Conservation (phyloP, 2,113 vertebrate species). For the Collichthys lucidus region DNA sequence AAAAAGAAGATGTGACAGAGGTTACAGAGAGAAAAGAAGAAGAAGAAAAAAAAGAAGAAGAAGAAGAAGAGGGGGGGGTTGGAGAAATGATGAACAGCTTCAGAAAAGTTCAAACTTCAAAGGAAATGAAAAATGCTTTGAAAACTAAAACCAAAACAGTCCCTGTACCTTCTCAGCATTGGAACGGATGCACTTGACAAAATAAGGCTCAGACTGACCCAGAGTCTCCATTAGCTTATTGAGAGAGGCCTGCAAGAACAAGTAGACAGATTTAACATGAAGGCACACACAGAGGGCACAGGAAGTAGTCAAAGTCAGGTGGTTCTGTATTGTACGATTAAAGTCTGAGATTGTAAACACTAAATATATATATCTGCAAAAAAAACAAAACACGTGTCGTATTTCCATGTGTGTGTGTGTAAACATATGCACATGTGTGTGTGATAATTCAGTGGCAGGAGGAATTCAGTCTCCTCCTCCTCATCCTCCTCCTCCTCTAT, state of each 20-base stretch:
- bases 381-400: neutral
- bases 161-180: conserved; percentile 95
- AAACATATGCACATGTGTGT: conserved; percentile 52
- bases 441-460: conserved; percentile 71
- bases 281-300: neutral
- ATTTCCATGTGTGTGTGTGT: conserved; percentile 34
- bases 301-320: conserved; percentile 2
- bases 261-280: neutral
- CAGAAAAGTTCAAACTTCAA: conserved; percentile 50
- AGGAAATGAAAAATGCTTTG: conserved; percentile 54
- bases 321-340: neutral
- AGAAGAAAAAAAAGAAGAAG: conserved; percentile 22
- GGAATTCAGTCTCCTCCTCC: conserved; percentile 73
- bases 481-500: conserved; percentile 41
- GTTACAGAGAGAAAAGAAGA: conserved; percentile 35
- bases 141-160: conserved; percentile 42
- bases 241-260: conserved; percentile 89
- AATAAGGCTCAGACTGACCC: conserved; percentile 96
- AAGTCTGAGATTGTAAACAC: conserved; percentile 34
- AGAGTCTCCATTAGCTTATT: conserved; percentile 99
- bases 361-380: neutral
- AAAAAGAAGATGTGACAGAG: neutral
- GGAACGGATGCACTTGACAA: conserved; percentile 99
- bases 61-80: neutral
- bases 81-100: conserved; percentile 54